Base-by-base conservation (phyloP, 2,113 vertebrate genomes). In the Bungarus multicinctus region DNA sequence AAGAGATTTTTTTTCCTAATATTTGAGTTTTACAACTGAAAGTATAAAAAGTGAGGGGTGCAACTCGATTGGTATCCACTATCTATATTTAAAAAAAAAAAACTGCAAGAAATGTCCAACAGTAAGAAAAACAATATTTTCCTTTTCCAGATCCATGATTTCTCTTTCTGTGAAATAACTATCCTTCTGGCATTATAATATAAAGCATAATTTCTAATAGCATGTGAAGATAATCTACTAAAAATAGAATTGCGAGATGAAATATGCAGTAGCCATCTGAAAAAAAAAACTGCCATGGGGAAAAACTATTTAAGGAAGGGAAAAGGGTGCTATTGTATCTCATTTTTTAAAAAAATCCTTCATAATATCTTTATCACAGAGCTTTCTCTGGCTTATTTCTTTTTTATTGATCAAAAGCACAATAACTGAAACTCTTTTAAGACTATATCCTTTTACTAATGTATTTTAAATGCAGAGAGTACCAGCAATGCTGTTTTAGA, bases 151-250 rank as follows among this genome's bases (percentile, higher is more conserved):
- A 81, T 39, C 69, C 69, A 39, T 39, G 39, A 81, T 94, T 91
- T 87, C 88, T 58, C 88, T 95, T 87, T 91, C 30, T 95, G 27
- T 94, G 90, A 93, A 95, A 95, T 90, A 91, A 95, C 94, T 94
- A 88, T 89, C 89, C 89, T 95, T 89, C 47, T 87, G 81, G 91
- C 91, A 91, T 95, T 74, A 60, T 58, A 90, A 50, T 81, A 53
- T 85, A 93, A 94, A 9, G 52, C 25, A 88, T 81, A 94, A 8
- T 58, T 95, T 50, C 93, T 91, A 93, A 60, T 89, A 91, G 1
- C 69, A 10, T 0, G 64, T 87, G 93, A 96, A 92, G 27, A 43
- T 88, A 60, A 94, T 90, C n/a, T 90, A 5, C 74, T 92, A 91
- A 94, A 94, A 93, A 95, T 93, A 95, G 85, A 3, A 5, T 30